These are phyloP conservation scores for Lymantria monacha DNA, from an alignment of 2,888 invertebrate species.

Conservation along the genomic window DNA sequence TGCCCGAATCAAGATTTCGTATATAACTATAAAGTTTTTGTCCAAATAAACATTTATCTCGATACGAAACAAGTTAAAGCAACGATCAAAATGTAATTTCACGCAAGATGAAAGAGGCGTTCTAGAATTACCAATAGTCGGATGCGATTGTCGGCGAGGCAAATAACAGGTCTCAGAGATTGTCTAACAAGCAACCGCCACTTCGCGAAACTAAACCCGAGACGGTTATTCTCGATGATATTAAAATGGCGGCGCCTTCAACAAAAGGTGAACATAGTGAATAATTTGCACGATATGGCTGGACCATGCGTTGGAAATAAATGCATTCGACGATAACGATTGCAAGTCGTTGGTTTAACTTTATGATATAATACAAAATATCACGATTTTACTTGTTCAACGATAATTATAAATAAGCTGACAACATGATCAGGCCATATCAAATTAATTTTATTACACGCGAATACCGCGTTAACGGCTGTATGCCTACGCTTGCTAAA, in stretches of 20 bases:
- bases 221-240: constrained; percentile 47
- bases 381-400: not conserved
- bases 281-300: constrained; percentile 42
- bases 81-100: constrained; percentile 52
- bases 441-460: constrained; percentile 4
- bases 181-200: constrained; percentile 34
- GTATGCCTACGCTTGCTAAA: constrained; percentile 13
- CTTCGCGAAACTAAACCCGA: constrained; percentile 37
- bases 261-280: constrained; percentile 39
- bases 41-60: constrained; percentile 28
- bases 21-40: constrained; percentile 26
- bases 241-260: constrained; percentile 56
- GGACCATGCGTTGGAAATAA: constrained; percentile 27
- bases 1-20: constrained; percentile 14
- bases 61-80: constrained; percentile 35
- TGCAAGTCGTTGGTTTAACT: not conserved
- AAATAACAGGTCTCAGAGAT: constrained; percentile 39
- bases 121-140: constrained; percentile 50
- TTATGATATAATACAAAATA: not conserved
- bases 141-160: constrained; percentile 37
- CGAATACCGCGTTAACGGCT: constrained; percentile 18
- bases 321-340: constrained; percentile 38
- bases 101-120: constrained; percentile 55
- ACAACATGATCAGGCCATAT: not conserved
- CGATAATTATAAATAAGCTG: not conserved